phyloP scores from a whole-genome alignment of 2,888 invertebrate genomes.

The Ptilodon capucinus region DNA sequence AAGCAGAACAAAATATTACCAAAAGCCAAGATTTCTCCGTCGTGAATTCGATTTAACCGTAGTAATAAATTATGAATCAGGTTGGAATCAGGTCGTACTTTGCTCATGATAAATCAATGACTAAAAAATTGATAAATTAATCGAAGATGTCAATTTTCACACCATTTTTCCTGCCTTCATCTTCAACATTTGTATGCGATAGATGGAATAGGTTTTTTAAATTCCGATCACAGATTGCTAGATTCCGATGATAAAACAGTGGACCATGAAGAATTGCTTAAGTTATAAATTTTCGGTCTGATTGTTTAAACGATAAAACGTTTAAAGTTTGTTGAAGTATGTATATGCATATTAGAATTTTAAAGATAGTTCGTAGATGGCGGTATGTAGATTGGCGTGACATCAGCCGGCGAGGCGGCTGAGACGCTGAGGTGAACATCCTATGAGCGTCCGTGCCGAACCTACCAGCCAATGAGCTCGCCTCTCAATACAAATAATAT shows the following conservation, averaged over 20 bases:
- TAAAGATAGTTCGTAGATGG: conserved; percentile 27
- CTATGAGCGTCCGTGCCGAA: conserved; percentile 55
- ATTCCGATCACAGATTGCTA: too few relatives aligned
- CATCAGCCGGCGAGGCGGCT: conserved; percentile 56
- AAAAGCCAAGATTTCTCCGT: conserved; percentile 12
- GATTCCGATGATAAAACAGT: too few relatives aligned
- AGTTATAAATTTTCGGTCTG: too few relatives aligned
- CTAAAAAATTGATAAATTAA: conserved; percentile 46
- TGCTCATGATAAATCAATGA: conserved; percentile 37
- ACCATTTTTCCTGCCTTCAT: conserved; percentile 26
- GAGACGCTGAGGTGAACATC: conserved; percentile 67
- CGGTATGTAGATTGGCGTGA: conserved; percentile 53
- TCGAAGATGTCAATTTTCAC: conserved; percentile 33
- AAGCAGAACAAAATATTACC: conserved; percentile 4
- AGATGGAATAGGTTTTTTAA: not conserved
- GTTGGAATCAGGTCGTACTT: conserved; percentile 35
- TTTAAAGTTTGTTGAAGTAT: too few relatives aligned
- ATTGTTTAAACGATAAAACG: too few relatives aligned
- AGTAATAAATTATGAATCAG: conserved; percentile 37
- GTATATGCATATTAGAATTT: too few relatives aligned
- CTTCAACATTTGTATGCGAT: conserved; percentile 10
- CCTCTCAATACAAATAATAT: conserved; percentile 54
- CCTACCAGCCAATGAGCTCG: conserved; percentile 55
- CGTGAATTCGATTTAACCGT: conserved; percentile 35
- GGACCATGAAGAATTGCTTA: too few relatives aligned